Conservation (phyloP, 1,140 invertebrate genomes). For the Hyles euphorbiae region DNA sequence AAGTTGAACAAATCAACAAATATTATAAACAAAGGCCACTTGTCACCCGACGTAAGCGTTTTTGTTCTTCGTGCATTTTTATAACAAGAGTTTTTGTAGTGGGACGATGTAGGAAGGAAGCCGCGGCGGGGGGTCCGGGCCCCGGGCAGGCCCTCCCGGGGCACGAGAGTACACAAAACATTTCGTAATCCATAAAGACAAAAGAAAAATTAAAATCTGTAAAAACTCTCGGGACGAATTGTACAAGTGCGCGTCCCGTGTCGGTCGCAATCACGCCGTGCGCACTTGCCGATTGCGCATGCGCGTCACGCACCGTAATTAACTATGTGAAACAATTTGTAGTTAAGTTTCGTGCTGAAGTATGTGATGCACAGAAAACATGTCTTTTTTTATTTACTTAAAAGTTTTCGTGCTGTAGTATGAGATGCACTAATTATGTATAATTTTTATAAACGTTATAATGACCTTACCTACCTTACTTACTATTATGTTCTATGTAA, state of each 20-base stretch:
- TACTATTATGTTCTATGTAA: no score
- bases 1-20: constrained; percentile 63
- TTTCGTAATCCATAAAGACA: constrained; percentile 73
- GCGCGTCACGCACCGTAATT: no score
- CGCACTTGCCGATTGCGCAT: no score
- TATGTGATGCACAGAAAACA: no score
- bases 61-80: constrained; percentile 64
- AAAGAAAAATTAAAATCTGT: constrained; percentile 69
- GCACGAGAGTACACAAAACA: constrained; percentile 63
- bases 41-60: constrained; percentile 65
- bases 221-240: constrained; percentile 43
- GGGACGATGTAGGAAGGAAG: constrained; percentile 67
- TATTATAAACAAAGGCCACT: constrained; percentile 68
- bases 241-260: constrained; percentile 11
- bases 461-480: no score
- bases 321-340: no score
- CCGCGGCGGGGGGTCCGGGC: constrained; percentile 57
- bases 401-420: no score
- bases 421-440: no score
- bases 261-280: not conserved
- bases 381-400: no score
- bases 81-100: constrained; percentile 64
- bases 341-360: no score
- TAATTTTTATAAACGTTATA: no score
- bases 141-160: constrained; percentile 44